Evolutionary conservation across 2,113 vertebrate genomes (phyloP).

Genomic region (Dipodomys merriami): DNA sequence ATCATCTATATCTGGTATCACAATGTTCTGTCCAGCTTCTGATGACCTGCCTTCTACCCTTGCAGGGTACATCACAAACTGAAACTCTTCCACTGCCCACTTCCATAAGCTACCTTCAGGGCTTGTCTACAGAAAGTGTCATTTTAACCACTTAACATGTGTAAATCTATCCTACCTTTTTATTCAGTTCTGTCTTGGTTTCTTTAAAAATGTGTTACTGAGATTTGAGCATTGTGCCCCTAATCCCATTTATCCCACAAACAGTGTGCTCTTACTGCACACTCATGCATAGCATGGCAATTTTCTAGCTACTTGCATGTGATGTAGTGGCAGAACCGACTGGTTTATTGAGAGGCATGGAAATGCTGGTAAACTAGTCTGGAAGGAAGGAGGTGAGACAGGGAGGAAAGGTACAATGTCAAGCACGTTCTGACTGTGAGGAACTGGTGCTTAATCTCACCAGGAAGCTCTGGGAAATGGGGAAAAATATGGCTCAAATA

Average conservation of each 20-base stretch:
- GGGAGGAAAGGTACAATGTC: neutral
- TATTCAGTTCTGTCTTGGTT: slow-evolving; percentile 38
- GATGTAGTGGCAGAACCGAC: slow-evolving; percentile 12
- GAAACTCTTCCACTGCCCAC: neutral
- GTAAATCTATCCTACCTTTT: slow-evolving; percentile 16
- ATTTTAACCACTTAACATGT: neutral
- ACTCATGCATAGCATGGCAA: slow-evolving; percentile 40
- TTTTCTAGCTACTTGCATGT: slow-evolving; percentile 54
- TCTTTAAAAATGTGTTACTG: slow-evolving; percentile 12
- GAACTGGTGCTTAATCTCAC: neutral
- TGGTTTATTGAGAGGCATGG: slow-evolving; percentile 11
- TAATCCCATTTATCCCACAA: slow-evolving; percentile 54
- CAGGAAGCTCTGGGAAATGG: slow-evolving; percentile 26
- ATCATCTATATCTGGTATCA: neutral
- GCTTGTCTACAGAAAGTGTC: neutral
- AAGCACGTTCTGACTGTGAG: neutral
- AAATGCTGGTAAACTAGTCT: neutral
- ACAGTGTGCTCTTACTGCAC: slow-evolving; percentile 33
- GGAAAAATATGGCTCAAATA: neutral
- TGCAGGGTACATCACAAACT: neutral
- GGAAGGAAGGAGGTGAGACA: slow-evolving; percentile 25
- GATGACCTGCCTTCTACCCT: neutral
- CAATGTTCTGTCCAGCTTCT: neutral
- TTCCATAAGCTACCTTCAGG: neutral
- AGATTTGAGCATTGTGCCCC: slow-evolving; percentile 29